Base-by-base conservation (phyloP, 1,140 invertebrate species). In the Diabrotica undecimpunctata region DNA sequence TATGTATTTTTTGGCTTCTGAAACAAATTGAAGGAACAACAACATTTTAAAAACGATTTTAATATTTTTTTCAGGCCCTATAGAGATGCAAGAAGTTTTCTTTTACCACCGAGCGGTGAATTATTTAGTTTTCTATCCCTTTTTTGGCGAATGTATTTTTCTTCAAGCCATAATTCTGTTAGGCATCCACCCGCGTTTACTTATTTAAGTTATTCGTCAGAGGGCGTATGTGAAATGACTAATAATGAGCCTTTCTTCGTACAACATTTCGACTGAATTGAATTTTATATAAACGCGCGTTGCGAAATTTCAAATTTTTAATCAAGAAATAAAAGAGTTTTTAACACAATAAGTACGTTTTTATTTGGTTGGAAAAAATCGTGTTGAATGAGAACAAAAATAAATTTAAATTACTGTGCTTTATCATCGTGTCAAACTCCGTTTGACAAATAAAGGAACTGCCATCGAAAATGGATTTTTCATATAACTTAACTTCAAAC, bases 81-180 rank as follows among this genome's bases (percentile, higher is more conserved):
- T 25, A 25, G n/a, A n/a, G 41, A 46, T n/a, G 41, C 0, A 46
- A 46, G 41, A 46, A 6, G 41, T 46, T 46, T 46, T 46, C 41
- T 46, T 8, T 46, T 46, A 46, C 41, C 8, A 46, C 41, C 8
- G 41, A 46, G 41, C 41, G 5, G 4, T 46, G 41, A 46, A 46
- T 46, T 46, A 46, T 46, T 46, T 46, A 46, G 41, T 46, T 46
- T 46, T 46, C 41, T 46, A 46, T 46, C 41, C 41, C 41, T 46
- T 46, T n/a, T 46, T 46, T 46, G 8, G 41, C 3, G 41, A n/a
- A 10, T 46, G n/a, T 46, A 46, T 46, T 46, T 46, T 46, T 46
- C 41, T n/a, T 46, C 0, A n/a, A 46, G n/a, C 41, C 41, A 46
- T 46, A 46, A 46, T 46, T 46, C n/a, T 46, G 41, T 46, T 46